A percentile compares a stretch with the other conserved stretches of the same genome.
phyloP scores from a whole-genome alignment of 1,140 invertebrate genomes.

The Drosophila arizonae region DNA sequence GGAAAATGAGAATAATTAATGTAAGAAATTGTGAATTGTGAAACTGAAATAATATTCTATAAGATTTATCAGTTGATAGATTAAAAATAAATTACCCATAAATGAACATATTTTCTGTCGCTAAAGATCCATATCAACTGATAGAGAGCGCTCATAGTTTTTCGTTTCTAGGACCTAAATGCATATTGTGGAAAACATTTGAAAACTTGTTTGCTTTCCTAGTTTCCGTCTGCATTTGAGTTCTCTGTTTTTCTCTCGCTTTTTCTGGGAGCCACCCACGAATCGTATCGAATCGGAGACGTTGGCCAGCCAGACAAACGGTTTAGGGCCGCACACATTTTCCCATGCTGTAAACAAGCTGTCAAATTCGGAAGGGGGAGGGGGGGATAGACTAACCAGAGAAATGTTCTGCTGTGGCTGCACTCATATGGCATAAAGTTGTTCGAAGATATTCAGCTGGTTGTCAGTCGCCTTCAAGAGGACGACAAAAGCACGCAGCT shows the following conservation, averaged over 20 bases:
- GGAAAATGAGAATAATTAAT: too few relatives aligned
- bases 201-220: neutral
- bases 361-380: slow-evolving; percentile 36
- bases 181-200: neutral
- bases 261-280: slow-evolving; percentile 38
- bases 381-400: slow-evolving; percentile 18
- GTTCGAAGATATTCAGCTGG: neutral
- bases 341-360: slow-evolving; percentile 69
- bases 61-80: too few relatives aligned
- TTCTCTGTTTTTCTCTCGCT: slow-evolving; percentile 10
- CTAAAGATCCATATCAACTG: too few relatives aligned
- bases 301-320: slow-evolving; percentile 45
- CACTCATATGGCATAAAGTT: slow-evolving; percentile 15
- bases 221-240: slow-evolving; percentile 48
- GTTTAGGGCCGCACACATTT: slow-evolving; percentile 7
- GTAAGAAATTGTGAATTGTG: too few relatives aligned
- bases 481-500: neutral
- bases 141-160: too few relatives aligned
- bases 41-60: too few relatives aligned
- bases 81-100: too few relatives aligned
- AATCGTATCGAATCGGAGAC: slow-evolving; percentile 16
- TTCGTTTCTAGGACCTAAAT: neutral
- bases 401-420: slow-evolving; percentile 42
- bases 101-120: neutral
- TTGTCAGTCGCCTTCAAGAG: too few relatives aligned